Evolutionary conservation across 2,888 invertebrate species (phyloP).

Genomic region (Ectobius pallidus): DNA sequence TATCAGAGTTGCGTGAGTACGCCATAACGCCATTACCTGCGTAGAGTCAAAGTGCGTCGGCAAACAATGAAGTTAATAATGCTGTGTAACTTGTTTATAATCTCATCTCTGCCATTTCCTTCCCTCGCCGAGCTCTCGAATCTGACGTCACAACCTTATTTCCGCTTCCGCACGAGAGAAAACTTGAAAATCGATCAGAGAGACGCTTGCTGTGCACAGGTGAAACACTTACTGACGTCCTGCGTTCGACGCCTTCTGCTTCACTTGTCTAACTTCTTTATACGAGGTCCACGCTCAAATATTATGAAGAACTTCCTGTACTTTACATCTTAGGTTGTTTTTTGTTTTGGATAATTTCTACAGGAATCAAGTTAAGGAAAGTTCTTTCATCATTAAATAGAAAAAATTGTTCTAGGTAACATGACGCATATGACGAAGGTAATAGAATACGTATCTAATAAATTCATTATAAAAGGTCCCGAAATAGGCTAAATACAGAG

Average conservation of each 20-base stretch:
- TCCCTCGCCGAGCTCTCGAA: conserved; percentile 16
- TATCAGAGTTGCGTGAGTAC: too few species aligned
- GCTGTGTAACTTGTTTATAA: conserved; percentile 17
- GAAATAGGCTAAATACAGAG: too few species aligned
- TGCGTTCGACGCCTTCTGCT: neutral
- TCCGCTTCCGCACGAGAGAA: conserved; percentile 25
- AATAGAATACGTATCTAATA: too few species aligned
- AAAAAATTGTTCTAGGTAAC: neutral
- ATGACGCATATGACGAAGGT: neutral
- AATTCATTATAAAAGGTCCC: too few species aligned
- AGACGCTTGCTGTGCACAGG: neutral
- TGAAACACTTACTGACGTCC: neutral
- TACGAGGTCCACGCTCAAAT: neutral
- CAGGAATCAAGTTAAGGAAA: neutral
- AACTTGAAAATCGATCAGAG: conserved; percentile 23
- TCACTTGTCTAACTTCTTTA: neutral
- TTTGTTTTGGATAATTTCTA: neutral
- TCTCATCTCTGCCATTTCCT: conserved; percentile 16
- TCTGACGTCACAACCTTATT: conserved; percentile 32
- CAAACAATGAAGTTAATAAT: conserved; percentile 22
- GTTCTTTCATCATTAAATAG: neutral
- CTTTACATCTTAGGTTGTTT: neutral
- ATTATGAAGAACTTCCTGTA: neutral
- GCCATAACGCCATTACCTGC: too few species aligned
- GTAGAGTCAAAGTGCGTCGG: neutral